A percentile compares a stretch with the other conserved stretches of the same genome.
Conservation (phyloP, 2,888 invertebrate species). For the Agonopterix heracliana region DNA sequence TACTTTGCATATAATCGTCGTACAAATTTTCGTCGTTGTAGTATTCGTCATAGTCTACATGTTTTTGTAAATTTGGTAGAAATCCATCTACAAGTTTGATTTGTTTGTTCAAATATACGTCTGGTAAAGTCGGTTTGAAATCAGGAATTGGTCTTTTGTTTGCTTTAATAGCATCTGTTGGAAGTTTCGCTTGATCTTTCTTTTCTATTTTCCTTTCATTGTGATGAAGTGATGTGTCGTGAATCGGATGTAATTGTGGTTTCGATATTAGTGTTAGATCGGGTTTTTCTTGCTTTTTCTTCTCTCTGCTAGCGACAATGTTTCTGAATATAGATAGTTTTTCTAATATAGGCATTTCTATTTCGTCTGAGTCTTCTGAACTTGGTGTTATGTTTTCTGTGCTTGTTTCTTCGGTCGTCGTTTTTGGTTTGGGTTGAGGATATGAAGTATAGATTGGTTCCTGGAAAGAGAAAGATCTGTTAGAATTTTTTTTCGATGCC, state of each 20-base stretch:
- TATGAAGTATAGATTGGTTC: constrained; percentile 44
- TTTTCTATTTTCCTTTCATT: constrained; percentile 56
- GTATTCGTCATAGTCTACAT: constrained; percentile 52
- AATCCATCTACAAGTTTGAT: constrained; percentile 41
- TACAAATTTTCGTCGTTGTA: constrained; percentile 63
- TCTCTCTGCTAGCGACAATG: constrained; percentile 39
- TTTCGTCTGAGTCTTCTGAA: constrained; percentile 38
- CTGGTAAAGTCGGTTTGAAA: constrained; percentile 55
- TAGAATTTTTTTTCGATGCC: too few relatives aligned
- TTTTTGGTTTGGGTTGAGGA: constrained; percentile 17
- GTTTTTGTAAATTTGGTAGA: constrained; percentile 32
- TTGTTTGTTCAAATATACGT: constrained; percentile 21
- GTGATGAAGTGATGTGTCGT: constrained; percentile 45
- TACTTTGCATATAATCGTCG: constrained; percentile 66
- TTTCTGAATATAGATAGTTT: constrained; percentile 60
- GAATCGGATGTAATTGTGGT: constrained; percentile 55
- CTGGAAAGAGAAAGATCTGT: constrained; percentile 26
- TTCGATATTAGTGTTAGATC: constrained; percentile 36
- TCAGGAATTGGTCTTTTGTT: constrained; percentile 30
- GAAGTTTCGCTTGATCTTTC: constrained; percentile 49
- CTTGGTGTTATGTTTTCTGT: constrained; percentile 15
- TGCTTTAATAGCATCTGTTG: constrained; percentile 3
- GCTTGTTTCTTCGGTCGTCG: constrained; percentile 12
- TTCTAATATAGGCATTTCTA: constrained; percentile 41
- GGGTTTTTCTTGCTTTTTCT: constrained; percentile 20